Evolutionary conservation across 1,140 invertebrate genomes (phyloP).

Genomic region (Theocolax elegans): DNA sequence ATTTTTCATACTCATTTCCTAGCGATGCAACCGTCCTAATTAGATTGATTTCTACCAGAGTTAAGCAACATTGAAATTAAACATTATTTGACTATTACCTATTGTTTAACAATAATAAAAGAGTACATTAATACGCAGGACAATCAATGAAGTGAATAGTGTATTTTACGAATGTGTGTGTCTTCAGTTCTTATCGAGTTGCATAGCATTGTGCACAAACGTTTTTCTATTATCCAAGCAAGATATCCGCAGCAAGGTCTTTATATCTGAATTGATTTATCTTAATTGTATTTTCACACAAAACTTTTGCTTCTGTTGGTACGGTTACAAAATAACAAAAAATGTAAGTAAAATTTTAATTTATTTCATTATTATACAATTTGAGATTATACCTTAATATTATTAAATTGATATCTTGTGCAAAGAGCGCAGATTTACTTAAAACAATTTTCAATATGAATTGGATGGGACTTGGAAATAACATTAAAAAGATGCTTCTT

Average conservation of each 20-base stretch:
- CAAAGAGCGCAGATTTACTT: no score
- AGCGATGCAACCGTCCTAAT: no score
- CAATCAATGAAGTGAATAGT: conserved; percentile 38
- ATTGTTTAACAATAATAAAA: no score
- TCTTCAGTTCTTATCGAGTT: conserved; percentile 46
- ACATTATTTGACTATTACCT: no score
- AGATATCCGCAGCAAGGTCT: conserved; percentile 4
- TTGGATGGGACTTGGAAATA: conserved; percentile 43
- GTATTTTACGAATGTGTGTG: conserved; percentile 40
- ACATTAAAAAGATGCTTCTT: conserved; percentile 42
- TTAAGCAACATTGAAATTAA: no score
- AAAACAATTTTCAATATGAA: conserved; percentile 51
- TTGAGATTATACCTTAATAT: no score
- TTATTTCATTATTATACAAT: no score
- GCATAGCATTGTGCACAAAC: conserved; percentile 41
- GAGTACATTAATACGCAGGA: no score
- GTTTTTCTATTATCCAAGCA: conserved; percentile 43
- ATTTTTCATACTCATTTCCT: no score
- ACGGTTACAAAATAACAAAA: conserved; percentile 43
- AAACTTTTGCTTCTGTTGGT: conserved; percentile 50
- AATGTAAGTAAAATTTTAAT: conserved; percentile 46
- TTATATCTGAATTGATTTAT: conserved; percentile 23
- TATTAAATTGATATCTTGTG: no score
- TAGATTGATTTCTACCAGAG: no score
- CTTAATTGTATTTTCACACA: conserved; percentile 42